These are phyloP conservation scores for Chrysopa pallens DNA, from an alignment of 1,140 invertebrate genomes.

Conservation along the genomic window DNA sequence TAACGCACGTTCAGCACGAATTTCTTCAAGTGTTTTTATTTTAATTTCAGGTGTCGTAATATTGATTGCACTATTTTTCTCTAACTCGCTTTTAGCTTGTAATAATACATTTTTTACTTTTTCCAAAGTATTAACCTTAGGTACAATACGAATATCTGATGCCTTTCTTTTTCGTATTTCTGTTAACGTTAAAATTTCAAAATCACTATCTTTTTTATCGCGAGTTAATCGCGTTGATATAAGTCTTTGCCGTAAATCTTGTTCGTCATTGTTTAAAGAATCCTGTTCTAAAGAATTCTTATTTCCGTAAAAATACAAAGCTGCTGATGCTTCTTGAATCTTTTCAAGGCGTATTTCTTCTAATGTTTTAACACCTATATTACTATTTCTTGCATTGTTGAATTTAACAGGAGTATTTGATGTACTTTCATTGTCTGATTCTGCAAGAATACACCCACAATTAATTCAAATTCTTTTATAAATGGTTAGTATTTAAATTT, in stretches of 20 bases:
- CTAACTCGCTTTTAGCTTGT: constrained; percentile 1
- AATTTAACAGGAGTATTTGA: constrained; percentile 37
- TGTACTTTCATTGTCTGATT: constrained; percentile 48
- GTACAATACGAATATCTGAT: neutral
- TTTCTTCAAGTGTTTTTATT: constrained; percentile 21
- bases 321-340: constrained; percentile 45
- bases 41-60: constrained; percentile 10
- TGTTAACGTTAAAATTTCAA: constrained; percentile 4
- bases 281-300: constrained; percentile 1
- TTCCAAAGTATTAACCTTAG: neutral
- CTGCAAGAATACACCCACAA: constrained; percentile 45
- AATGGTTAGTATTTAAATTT: neutral
- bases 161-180: constrained; percentile 8
- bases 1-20: constrained; percentile 10
- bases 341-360: constrained; percentile 46
- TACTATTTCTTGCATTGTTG: constrained; percentile 12
- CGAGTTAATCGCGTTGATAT: neutral
- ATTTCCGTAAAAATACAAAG: constrained; percentile 36
- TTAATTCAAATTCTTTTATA: constrained; percentile 3
- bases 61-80: constrained; percentile 3
- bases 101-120: constrained; percentile 1
- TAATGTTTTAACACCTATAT: constrained; percentile 36
- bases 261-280: constrained; percentile 1
- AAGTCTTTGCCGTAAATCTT: constrained; percentile 11
- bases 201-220: neutral